A percentile compares a stretch with the other conserved stretches of the same genome.
phyloP scores from a whole-genome alignment of 2,797 vertebrate genomes.

The Molothrus aeneus region DNA sequence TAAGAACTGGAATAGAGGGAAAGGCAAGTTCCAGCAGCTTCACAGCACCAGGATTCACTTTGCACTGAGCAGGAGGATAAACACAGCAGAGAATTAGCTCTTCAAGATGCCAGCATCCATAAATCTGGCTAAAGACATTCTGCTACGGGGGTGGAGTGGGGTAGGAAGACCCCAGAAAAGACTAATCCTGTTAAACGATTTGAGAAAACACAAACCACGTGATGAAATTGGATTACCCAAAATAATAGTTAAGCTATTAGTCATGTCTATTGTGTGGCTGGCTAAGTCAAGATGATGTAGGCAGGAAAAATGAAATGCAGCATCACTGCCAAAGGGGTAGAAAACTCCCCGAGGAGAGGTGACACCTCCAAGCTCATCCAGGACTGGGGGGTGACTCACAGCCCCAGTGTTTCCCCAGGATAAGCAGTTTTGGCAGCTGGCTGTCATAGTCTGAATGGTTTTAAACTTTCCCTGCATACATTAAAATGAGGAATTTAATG shows the following conservation, averaged over 20 bases:
- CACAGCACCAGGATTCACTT: background rate
- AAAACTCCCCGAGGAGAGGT: background rate
- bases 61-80: background rate
- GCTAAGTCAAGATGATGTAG: background rate
- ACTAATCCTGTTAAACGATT: conserved; percentile 43
- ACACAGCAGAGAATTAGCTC: background rate
- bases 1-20: background rate
- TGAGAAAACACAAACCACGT: background rate
- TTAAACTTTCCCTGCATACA: background rate
- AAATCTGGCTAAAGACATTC: conserved; percentile 40
- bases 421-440: background rate
- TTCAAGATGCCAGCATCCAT: background rate
- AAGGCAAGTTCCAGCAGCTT: background rate
- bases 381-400: background rate
- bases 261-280: background rate
- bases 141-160: background rate
- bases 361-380: background rate
- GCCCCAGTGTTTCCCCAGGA: background rate
- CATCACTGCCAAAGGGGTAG: background rate
- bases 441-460: background rate
- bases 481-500: background rate
- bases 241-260: conserved; percentile 55
- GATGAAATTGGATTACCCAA: conserved; percentile 54
- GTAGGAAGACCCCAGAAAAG: background rate
- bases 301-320: background rate